Evolutionary conservation across 2,888 invertebrate species (phyloP).

Genomic region (Chrysodeixis includens): DNA sequence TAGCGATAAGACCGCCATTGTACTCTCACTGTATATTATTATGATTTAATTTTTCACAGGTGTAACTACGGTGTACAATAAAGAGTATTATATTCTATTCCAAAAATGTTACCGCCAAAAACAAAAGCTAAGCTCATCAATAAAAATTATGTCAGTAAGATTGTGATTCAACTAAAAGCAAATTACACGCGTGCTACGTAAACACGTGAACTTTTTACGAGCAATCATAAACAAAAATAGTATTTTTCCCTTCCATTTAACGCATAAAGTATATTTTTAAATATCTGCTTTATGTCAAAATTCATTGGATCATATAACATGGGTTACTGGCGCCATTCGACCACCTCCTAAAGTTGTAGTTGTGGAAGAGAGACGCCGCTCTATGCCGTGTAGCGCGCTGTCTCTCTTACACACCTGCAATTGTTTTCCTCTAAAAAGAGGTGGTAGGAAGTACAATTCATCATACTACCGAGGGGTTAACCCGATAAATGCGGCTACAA

Average conservation of each 20-base stretch:
- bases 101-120: not conserved
- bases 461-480: constrained; percentile 78
- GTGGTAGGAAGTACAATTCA: constrained; percentile 63
- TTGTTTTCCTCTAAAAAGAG: too few species aligned
- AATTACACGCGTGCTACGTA: constrained; percentile 16
- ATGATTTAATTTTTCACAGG: too few species aligned
- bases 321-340: constrained; percentile 71
- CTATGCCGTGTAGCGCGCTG: too few species aligned
- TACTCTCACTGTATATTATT: too few species aligned
- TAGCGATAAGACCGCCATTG: too few species aligned
- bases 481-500: constrained; percentile 80
- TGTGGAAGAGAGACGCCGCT: too few species aligned
- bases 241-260: constrained; percentile 27
- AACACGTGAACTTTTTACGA: constrained; percentile 60
- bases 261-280: constrained; percentile 29
- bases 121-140: not conserved
- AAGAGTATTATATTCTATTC: too few species aligned
- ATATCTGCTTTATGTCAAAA: constrained; percentile 75
- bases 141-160: not conserved
- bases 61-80: too few species aligned
- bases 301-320: constrained; percentile 77
- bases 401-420: too few species aligned
- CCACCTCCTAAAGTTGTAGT: too few species aligned
- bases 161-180: not conserved
- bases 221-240: constrained; percentile 61